Evolutionary conservation across 1,140 invertebrate species (phyloP).

Genomic region (Drosophila pseudoobscura): DNA sequence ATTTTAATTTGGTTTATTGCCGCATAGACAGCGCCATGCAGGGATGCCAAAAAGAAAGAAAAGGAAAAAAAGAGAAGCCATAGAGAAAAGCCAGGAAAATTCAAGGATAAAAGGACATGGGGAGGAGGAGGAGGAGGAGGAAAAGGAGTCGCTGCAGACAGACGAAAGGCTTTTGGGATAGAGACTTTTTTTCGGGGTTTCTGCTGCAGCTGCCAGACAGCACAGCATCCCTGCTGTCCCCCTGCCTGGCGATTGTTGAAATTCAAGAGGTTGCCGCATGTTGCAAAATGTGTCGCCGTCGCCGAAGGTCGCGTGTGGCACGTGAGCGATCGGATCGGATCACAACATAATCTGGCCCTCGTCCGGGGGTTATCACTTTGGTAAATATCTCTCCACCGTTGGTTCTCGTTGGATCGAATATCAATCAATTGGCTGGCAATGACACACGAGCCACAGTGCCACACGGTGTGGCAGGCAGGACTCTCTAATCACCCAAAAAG

Average conservation of each 20-base stretch:
- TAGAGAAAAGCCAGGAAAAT: slow-evolving; percentile 32
- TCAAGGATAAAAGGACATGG: slow-evolving; percentile 31
- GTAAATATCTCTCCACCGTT: slow-evolving; percentile 52
- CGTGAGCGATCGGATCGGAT: slow-evolving; percentile 79
- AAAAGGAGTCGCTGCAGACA: slow-evolving; percentile 48
- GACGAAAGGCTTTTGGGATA: slow-evolving; percentile 34
- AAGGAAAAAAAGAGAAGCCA: slow-evolving; percentile 2
- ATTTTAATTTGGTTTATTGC: slow-evolving; percentile 77
- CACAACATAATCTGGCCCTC: slow-evolving; percentile 76
- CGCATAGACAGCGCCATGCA: slow-evolving; percentile 56
- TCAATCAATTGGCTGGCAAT: slow-evolving; percentile 69
- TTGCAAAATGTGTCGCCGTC: slow-evolving; percentile 67
- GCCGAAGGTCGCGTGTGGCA: slow-evolving; percentile 68
- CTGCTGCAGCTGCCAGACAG: slow-evolving; percentile 62
- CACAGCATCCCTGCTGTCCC: slow-evolving; percentile 28
- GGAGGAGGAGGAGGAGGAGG: too few relatives aligned
- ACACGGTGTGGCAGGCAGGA: not conserved
- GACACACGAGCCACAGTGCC: slow-evolving; percentile 26
- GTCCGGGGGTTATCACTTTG: slow-evolving; percentile 67
- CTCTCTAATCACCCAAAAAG: slow-evolving; percentile 54
- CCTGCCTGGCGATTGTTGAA: slow-evolving; percentile 57
- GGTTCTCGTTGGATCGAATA: slow-evolving; percentile 53
- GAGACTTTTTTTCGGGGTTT: slow-evolving; percentile 12
- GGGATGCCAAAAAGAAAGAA: slow-evolving; percentile 56
- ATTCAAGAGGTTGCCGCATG: slow-evolving; percentile 74